Evolutionary conservation across 2,797 vertebrate genomes (phyloP).

Genomic region (Manis javanica): DNA sequence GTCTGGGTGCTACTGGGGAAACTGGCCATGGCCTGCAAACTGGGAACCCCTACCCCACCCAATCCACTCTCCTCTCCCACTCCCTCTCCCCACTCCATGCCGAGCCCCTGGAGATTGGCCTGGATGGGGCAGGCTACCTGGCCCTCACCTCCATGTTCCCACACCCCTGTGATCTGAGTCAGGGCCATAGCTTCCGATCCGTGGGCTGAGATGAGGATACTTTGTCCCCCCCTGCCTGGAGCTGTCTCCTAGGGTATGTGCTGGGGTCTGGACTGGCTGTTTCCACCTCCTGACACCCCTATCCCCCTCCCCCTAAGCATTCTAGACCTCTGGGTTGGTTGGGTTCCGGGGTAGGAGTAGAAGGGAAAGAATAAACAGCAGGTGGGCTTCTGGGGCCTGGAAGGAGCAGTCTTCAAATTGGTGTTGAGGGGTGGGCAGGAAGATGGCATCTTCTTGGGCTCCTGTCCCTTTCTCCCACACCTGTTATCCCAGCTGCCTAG

Average conservation of each 20-base stretch:
- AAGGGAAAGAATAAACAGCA: neutral
- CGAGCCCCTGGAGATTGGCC: conserved; percentile 10
- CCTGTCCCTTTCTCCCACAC: neutral
- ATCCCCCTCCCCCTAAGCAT: neutral
- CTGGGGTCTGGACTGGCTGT: neutral
- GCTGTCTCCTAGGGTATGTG: conserved; percentile 9
- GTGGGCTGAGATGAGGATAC: neutral
- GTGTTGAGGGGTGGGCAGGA: neutral
- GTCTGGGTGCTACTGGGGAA: conserved; percentile 84
- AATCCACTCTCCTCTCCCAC: conserved; percentile 15
- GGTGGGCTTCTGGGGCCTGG: neutral
- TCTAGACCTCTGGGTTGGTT: conserved; percentile 31
- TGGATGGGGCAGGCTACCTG: neutral
- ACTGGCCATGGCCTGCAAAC: conserved; percentile 81
- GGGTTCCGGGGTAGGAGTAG: neutral
- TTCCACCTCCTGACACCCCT: neutral
- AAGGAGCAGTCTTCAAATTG: neutral
- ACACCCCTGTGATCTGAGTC: neutral
- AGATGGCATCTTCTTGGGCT: neutral
- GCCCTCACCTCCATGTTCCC: conserved; percentile 3
- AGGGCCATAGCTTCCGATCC: conserved; percentile 42
- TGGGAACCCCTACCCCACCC: conserved; percentile 71
- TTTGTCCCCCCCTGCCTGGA: neutral
- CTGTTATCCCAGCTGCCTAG: neutral
- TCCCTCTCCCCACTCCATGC: conserved; percentile 28